Evolutionary conservation across 2,113 vertebrate species (phyloP).

Genomic region (Coracopsis vasa): DNA sequence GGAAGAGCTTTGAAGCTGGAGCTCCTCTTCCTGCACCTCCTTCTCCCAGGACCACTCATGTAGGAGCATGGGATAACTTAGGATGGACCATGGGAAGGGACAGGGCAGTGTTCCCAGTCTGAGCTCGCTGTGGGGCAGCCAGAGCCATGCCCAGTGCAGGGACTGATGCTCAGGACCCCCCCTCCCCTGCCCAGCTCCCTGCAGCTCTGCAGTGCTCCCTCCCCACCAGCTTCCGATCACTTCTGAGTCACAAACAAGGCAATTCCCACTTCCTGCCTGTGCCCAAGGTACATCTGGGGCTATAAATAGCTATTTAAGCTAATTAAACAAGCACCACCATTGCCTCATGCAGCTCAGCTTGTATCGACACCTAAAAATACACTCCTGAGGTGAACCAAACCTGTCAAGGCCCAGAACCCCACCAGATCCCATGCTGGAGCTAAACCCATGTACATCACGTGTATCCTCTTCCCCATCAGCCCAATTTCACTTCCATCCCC

Average conservation of each 20-base stretch:
- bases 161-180: not conserved
- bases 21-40: not conserved
- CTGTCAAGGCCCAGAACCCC: not conserved
- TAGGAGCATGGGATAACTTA: not conserved
- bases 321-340: not conserved
- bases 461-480: rapidly evolving
- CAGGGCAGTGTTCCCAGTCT: rapidly evolving
- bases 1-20: not conserved
- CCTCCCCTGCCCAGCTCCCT: not conserved
- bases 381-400: not conserved
- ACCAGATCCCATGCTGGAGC: not conserved
- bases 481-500: not conserved
- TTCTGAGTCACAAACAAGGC: not conserved
- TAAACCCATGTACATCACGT: rapidly evolving
- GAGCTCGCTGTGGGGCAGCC: not conserved
- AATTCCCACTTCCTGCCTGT: not conserved
- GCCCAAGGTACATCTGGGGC: not conserved
- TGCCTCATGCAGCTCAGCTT: not conserved
- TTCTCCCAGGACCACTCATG: not conserved
- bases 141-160: not conserved
- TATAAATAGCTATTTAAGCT: not conserved
- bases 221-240: rapidly evolving
- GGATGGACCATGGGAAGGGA: not conserved
- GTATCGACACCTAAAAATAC: not conserved
- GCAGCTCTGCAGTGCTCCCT: not conserved